Base-by-base conservation (phyloP, 2,797 vertebrate species). In the Philypnodon macrostomus region DNA sequence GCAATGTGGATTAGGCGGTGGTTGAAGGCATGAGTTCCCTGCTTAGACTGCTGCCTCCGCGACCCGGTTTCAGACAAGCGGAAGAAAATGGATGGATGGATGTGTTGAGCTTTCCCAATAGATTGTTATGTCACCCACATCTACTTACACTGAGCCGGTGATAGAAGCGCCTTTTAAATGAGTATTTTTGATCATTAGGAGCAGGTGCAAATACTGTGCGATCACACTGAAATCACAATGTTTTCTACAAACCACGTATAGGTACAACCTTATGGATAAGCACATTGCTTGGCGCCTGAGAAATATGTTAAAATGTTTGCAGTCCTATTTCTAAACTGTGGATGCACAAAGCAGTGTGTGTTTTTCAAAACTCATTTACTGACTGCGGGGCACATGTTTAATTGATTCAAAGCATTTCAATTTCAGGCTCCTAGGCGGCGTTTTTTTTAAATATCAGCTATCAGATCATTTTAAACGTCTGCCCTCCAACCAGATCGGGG, bases 381-480 rank as follows among this genome's bases (percentile, higher is more conserved):
- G 19, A 47, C 45, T 47, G 18, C 18, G n/a, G 45, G 45, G 45
- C 45, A 47, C 45, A 50, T 39, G 36, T 37, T 50, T 34, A 50
- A 50, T 38, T 50, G 47, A 38, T 35, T 37, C 26, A 12, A n/a
- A 10, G 34, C 16, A 37, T 50, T 29, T 50, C 10, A 31, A 32
- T 24, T 31, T 40, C 51, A 53, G 30, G 27, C 32, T 47, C 21
- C 19, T 15, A 21, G 13, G 45, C 45, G 32, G 45, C 45, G 31
- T 23, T 33, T 33, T 33, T 33, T 47, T n/a, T 33, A 47, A 45
- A 47, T 47, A 33, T 47, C 30, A 32, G 44, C 19, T 44, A 44
- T 44, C 41, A 44, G 41, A 44, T 44, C 18, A 27, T 24, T 47
- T 47, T 23, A 34, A 47, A 47, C 19, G n/a, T 47, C 19, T 47